Conservation (phyloP, 2,888 invertebrate species). For the Choreutis nemorana region DNA sequence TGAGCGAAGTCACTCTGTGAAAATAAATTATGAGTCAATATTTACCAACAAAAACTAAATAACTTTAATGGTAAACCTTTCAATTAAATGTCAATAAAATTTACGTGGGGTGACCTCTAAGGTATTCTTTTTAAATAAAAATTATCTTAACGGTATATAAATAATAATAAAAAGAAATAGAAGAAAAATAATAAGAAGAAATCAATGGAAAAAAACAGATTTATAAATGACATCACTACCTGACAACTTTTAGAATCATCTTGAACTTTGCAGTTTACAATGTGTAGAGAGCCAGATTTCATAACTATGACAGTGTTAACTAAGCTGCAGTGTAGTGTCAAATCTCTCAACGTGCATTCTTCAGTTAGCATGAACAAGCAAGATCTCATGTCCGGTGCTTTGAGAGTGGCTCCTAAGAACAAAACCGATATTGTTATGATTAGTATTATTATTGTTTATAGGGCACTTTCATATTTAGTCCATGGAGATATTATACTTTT, state of each 20-base stretch:
- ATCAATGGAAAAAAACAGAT: too few species aligned
- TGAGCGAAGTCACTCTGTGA: conserved; percentile 51
- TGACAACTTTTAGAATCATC: conserved; percentile 32
- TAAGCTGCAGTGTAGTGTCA: conserved; percentile 31
- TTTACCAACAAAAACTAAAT: conserved; percentile 3
- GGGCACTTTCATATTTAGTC: too few species aligned
- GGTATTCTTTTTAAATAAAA: too few species aligned
- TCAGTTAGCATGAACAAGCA: conserved; percentile 41
- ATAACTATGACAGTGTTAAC: conserved; percentile 39
- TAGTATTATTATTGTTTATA: too few species aligned
- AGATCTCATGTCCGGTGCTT: conserved; percentile 39
- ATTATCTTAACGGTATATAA: too few species aligned
- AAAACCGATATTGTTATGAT: too few species aligned
- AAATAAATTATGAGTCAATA: too few species aligned
- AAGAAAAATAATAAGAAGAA: too few species aligned
- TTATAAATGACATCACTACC: conserved; percentile 25
- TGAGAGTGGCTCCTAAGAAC: conserved; percentile 37
- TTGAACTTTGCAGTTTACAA: conserved; percentile 22
- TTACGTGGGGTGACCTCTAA: too few species aligned
- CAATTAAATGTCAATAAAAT: too few species aligned
- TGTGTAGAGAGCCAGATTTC: conserved; percentile 27
- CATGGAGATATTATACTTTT: too few species aligned
- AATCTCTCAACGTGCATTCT: conserved; percentile 25
- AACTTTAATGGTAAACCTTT: background rate
- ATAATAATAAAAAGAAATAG: too few species aligned